Evolutionary conservation across 2,888 invertebrate genomes (phyloP).

Genomic region (Smittia aterrima): DNA sequence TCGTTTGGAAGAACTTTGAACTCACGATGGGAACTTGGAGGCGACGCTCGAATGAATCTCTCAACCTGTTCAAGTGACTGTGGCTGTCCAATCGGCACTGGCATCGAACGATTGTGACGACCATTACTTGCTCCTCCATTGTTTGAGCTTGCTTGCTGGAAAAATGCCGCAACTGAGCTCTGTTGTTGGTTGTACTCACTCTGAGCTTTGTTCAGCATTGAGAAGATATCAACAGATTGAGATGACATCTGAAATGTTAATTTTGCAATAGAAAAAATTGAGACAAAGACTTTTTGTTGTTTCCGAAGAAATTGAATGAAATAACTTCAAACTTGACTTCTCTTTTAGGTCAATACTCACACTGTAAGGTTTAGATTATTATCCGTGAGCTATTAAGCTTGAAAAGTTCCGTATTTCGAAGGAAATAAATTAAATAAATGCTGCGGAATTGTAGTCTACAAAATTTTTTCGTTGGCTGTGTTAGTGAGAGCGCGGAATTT

Average conservation of each 20-base stretch:
- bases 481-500: too few species aligned
- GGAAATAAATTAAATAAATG: too few species aligned
- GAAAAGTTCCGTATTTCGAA: too few species aligned
- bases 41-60: neutral
- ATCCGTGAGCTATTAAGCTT: too few species aligned
- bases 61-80: neutral
- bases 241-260: neutral
- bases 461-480: too few species aligned
- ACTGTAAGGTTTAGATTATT: too few species aligned
- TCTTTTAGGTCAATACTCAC: too few species aligned
- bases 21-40: conserved; percentile 1
- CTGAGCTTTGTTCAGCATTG: conserved; percentile 19
- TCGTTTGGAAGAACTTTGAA: neutral
- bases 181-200: conserved; percentile 26
- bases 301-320: too few species aligned
- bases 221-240: conserved; percentile 10
- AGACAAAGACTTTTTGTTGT: neutral
- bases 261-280: too few species aligned
- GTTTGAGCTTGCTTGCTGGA: neutral
- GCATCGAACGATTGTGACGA: neutral
- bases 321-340: too few species aligned
- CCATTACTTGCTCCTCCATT: neutral
- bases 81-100: neutral
- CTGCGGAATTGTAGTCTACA: too few species aligned
- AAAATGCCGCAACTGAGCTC: conserved; percentile 26